Base-by-base conservation (phyloP, 2,888 invertebrate species). In the Diabrotica balteata region DNA sequence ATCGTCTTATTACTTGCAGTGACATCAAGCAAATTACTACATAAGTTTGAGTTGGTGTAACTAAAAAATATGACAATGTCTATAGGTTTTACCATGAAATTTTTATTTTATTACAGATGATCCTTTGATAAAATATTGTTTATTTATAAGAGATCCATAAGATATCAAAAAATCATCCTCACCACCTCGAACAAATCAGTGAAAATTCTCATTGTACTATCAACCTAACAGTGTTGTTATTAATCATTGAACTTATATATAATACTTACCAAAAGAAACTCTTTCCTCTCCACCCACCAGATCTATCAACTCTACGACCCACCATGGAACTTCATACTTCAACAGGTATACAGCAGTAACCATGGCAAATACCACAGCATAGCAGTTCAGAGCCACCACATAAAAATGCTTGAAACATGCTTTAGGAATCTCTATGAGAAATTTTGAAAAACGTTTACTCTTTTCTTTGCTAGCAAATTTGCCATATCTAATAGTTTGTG, bases 331-430 rank as follows among this genome's bases (percentile, higher is more conserved):
- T 60, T 80, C 74, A 49, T 80, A 80, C 45, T 85, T 83, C 55
- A 84, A 84, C 65, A 86, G 84, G 83, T 88, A 90, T 5, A 75
- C 85, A 59, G 82, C 73, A 49, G 86, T 73, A 73, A 88, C 82
- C 47, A 89, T 83, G n/a, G 82, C 71, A 10, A 90, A 80, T 17
- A 86, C 82, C 0, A 82, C 65, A n/a, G 81, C 79, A 62, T 90
- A 88, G 75, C 89, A 86, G 43, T 89, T 73, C 2, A 89, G 85
- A 0, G 93, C 90, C 78, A 91, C 90, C 7, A 90, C 79, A 80
- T 95, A 95, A 80, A 94, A 95, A 83, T 95, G 95, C 75, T 85
- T 87, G 78, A 94, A 95, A 87, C 90, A 93, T 55, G 90, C 86
- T 83, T 94, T 95, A 0, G 94, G 94, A 54, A 94, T 86, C 82